Percentiles rank a stretch among this genome's conserved stretches.
These are phyloP conservation scores for Saccostrea glomerata DNA, from an alignment of 1,140 invertebrate genomes.

Conservation along the genomic window DNA sequence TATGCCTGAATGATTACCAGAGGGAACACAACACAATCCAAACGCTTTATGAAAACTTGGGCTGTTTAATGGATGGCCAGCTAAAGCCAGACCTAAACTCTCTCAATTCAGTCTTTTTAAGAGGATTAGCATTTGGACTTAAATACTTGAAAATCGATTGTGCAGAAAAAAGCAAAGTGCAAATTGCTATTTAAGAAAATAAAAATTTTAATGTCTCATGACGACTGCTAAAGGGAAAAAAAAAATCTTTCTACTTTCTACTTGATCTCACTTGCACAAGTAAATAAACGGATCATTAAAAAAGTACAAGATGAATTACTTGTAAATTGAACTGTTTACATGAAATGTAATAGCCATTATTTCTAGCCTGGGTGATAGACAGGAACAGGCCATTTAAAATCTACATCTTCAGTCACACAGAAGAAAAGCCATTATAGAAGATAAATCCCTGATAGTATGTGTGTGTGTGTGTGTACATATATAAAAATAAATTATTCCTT, in stretches of 20 bases:
- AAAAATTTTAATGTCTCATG: too few relatives aligned
- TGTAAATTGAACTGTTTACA: constrained; percentile 4
- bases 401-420: background rate
- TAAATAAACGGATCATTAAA: background rate
- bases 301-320: constrained; percentile 15
- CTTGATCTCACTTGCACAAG: background rate
- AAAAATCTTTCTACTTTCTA: background rate
- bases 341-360: constrained; percentile 23
- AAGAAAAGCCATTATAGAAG: background rate
- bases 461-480: background rate
- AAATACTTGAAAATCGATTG: background rate
- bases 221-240: too few relatives aligned
- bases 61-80: background rate
- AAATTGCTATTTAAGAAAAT: too few relatives aligned
- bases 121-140: constrained; percentile 21
- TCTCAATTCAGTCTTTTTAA: constrained; percentile 3
- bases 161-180: background rate
- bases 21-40: background rate
- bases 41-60: background rate
- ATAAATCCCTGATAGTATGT: background rate
- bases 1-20: constrained; percentile 18
- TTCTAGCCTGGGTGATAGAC: background rate
- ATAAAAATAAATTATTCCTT: background rate
- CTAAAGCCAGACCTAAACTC: background rate
- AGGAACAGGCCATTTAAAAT: background rate